Evolutionary conservation across 2,797 vertebrate genomes (phyloP).

Genomic region (Gobionotothen gibberifrons): DNA sequence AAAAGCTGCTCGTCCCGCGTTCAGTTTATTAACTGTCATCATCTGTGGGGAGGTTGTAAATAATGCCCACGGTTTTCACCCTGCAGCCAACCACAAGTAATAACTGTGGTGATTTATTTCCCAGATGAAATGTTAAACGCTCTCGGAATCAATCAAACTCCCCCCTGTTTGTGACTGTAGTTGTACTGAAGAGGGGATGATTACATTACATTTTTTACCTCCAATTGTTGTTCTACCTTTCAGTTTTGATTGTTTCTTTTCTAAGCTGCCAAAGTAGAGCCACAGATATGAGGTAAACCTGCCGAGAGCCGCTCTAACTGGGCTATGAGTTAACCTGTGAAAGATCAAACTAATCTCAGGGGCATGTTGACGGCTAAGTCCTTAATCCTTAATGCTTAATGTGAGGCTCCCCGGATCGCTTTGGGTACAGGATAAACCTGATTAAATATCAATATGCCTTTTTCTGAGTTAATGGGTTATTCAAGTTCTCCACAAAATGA

Average conservation of each 20-base stretch:
- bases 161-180: conserved; percentile 29
- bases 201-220: conserved; percentile 36
- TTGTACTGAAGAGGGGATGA: conserved; percentile 21
- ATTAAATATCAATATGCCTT: conserved; percentile 66
- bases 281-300: conserved; percentile 23
- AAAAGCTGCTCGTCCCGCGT: conserved; percentile 40
- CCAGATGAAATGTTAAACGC: conserved; percentile 51
- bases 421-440: conserved; percentile 54
- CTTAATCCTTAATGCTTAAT: conserved; percentile 66
- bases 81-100: conserved; percentile 52
- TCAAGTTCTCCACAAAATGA: conserved; percentile 27
- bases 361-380: conserved; percentile 68
- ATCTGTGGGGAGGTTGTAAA: conserved; percentile 55
- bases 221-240: conserved; percentile 22
- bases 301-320: conserved; percentile 17
- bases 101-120: conserved; percentile 63
- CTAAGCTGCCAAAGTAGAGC: conserved; percentile 12
- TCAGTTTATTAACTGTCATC: conserved; percentile 65
- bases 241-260: neutral
- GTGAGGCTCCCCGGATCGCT: conserved; percentile 21
- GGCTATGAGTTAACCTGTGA: conserved; percentile 63
- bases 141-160: conserved; percentile 31
- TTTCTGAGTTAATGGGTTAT: conserved; percentile 54
- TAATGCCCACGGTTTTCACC: conserved; percentile 56
- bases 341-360: conserved; percentile 74